Evolutionary conservation across 2,888 invertebrate genomes (phyloP), one percentile per base, ranked within the genome.

Genomic region (Ptilodon capucinus): DNA sequence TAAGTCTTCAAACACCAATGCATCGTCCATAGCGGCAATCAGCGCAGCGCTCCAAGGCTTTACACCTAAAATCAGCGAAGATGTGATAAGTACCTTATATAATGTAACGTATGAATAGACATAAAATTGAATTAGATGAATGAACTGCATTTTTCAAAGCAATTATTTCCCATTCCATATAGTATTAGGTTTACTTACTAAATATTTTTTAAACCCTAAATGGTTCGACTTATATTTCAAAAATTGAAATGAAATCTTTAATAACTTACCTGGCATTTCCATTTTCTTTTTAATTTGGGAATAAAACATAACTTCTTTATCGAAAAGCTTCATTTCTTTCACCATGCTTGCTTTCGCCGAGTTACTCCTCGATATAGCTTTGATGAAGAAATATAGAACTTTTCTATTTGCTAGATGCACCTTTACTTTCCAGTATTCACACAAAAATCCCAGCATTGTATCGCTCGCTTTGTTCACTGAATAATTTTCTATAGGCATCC

Each of bases 1-100:
- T 50, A 91, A 71, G 63, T 91, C 89, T 75, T 91, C 85, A 49
- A 90, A 86, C 0, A 91, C 80, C 50, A 91, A 70, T 16, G 81
- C 81, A 45, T 84, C 76, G 17, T 83, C 59, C 13, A 86, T 54
- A 14, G 57, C 44, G 18, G 77, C 68, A 39, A 86, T 60, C 14
- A 86, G 66, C 44, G 61, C 70, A 11, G 89, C 71, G 49, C 86
- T 79, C 86, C 87, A 91, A 4, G 81, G 76, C 54, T 72, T 76
- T 13, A 84, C 40, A 51, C 62, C 88, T 89, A 54, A 40, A 81
- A 13, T 18, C 9, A 40, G 2, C 25, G 21, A 14, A n/a, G 2
- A 28, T n/a, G 21, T 4, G 19, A 18, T 19, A 14, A 7, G 23
- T 8, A n/a, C n/a, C n/a, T n/a, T n/a, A n/a, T n/a, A n/a, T n/a